Percentiles rank a stretch among this genome's conserved stretches.
phyloP scores from a whole-genome alignment of 2,888 invertebrate species.

The Synanthedon formicaeformis region DNA sequence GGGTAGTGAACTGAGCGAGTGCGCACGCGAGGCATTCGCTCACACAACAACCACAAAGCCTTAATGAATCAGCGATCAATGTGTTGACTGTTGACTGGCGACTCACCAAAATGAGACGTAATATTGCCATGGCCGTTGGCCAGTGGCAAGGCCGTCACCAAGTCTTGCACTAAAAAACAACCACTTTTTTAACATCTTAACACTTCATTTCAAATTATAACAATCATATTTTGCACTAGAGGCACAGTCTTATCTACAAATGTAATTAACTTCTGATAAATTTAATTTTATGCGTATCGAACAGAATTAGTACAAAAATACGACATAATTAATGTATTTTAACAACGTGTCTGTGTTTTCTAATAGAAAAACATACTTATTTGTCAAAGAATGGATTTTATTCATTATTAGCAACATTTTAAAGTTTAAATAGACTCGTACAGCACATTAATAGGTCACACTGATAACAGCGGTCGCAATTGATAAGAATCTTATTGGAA shows the following conservation, averaged over 20 bases:
- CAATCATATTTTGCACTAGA: conserved; percentile 16
- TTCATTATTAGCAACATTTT: no score
- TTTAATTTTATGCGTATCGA: conserved; percentile 5
- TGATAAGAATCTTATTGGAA: conserved; percentile 63
- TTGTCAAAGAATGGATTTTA: no score
- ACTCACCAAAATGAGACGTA: conserved; percentile 70
- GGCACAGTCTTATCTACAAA: conserved; percentile 14
- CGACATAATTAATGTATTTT: no score
- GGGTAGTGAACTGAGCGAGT: conserved; percentile 9
- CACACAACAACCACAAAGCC: conserved; percentile 64
- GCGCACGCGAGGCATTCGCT: conserved; percentile 55
- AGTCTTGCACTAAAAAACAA: conserved; percentile 71
- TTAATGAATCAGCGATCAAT: conserved; percentile 46
- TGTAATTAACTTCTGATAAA: conserved; percentile 18
- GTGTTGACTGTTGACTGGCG: conserved; percentile 56
- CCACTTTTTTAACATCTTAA: conserved; percentile 65
- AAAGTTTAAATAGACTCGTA: no score
- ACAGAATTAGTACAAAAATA: neutral
- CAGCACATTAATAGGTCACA: conserved; percentile 41
- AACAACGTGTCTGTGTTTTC: no score
- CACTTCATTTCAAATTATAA: conserved; percentile 19
- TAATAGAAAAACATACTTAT: no score
- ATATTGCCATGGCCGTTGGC: conserved; percentile 70
- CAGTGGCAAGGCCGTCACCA: conserved; percentile 70
- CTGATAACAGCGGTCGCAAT: conserved; percentile 50